These are phyloP conservation scores for Andrena bucephala DNA, from an alignment of 2,888 invertebrate species.

Conservation along the genomic window DNA sequence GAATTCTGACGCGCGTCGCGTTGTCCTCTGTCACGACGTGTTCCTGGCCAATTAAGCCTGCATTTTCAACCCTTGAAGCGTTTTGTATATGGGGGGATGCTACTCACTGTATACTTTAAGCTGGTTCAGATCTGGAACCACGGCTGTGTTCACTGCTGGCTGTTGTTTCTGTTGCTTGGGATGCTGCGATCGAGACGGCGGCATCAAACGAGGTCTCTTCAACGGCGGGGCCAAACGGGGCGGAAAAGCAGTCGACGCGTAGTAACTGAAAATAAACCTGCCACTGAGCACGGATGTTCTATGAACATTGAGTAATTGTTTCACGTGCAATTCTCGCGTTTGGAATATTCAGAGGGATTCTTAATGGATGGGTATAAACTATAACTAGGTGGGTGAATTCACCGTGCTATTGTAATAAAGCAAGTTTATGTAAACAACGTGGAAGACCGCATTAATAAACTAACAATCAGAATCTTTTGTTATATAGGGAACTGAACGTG, in stretches of 20 bases:
- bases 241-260: slow-evolving; percentile 87
- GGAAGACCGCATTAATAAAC: background rate
- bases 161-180: slow-evolving; percentile 80
- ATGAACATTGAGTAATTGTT: slow-evolving; percentile 28
- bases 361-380: background rate
- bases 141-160: slow-evolving; percentile 80
- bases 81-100: too few relatives aligned
- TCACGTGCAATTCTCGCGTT: background rate
- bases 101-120: slow-evolving; percentile 89
- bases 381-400: background rate
- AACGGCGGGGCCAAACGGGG: slow-evolving; percentile 88
- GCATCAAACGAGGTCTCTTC: slow-evolving; percentile 88
- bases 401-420: background rate
- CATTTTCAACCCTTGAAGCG: background rate
- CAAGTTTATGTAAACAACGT: background rate
- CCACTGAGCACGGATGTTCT: slow-evolving; percentile 9
- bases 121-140: slow-evolving; percentile 86
- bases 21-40: background rate
- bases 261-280: slow-evolving; percentile 86
- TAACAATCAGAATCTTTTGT: too few relatives aligned
- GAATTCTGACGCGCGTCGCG: too few relatives aligned
- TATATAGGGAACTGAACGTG: too few relatives aligned
- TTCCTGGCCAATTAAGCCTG: slow-evolving; percentile 19
- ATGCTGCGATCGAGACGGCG: slow-evolving; percentile 83
- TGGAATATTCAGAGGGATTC: background rate